These are phyloP conservation scores for Hippocampus barbouri DNA, from an alignment of 2,113 vertebrate genomes.

Conservation along the genomic window DNA sequence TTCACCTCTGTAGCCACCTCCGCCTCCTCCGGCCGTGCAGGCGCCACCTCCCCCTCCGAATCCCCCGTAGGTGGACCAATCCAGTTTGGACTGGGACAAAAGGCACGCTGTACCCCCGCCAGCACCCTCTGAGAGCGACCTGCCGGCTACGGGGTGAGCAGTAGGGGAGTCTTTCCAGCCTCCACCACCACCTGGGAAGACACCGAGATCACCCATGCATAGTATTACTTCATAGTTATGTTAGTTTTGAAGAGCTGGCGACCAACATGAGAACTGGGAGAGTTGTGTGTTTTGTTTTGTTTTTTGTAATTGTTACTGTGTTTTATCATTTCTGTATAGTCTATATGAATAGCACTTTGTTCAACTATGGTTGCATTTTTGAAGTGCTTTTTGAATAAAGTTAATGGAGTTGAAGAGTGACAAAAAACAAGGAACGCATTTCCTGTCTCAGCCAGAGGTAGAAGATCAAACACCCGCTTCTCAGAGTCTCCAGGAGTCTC, in stretches of 20 bases:
- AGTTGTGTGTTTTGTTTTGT: no score
- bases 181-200: slow-evolving; percentile 78
- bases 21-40: slow-evolving; percentile 84
- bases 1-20: slow-evolving; percentile 84
- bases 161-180: slow-evolving; percentile 75
- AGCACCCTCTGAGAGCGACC: slow-evolving; percentile 78
- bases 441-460: no score
- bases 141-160: slow-evolving; percentile 68
- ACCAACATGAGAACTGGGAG: no score
- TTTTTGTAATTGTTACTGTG: no score
- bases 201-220: background rate
- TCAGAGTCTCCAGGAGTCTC: no score
- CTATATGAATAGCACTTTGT: no score
- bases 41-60: slow-evolving; percentile 87
- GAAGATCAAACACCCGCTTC: no score
- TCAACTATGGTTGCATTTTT: no score
- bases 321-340: no score
- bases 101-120: slow-evolving; percentile 81
- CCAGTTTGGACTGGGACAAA: slow-evolving; percentile 74
- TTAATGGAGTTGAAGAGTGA: no score
- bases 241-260: background rate
- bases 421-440: no score
- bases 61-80: slow-evolving; percentile 82
- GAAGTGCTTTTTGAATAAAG: no score
- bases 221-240: background rate